These are phyloP conservation scores for Delichon dasypus DNA, from an alignment of 2,797 vertebrate species.

Conservation along the genomic window DNA sequence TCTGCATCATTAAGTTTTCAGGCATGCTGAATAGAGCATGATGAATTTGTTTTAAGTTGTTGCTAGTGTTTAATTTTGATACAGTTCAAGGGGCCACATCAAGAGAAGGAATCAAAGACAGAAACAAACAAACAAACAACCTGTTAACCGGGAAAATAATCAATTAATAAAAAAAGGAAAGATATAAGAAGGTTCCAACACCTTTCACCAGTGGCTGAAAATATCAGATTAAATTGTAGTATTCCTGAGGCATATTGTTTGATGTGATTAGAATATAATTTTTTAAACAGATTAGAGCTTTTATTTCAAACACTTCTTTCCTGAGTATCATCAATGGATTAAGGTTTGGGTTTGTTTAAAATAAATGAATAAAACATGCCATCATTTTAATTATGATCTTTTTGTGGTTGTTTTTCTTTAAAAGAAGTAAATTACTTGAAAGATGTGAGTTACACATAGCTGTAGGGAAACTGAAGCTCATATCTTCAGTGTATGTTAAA, in stretches of 20 bases:
- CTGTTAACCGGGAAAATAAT: slow-evolving; percentile 29
- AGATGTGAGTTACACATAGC: background rate
- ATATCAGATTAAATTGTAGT: slow-evolving; percentile 44
- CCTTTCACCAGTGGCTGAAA: slow-evolving; percentile 61
- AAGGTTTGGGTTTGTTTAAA: background rate
- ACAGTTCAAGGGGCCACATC: slow-evolving; percentile 59
- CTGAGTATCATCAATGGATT: slow-evolving; percentile 9
- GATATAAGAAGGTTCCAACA: slow-evolving; percentile 31
- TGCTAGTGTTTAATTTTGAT: slow-evolving; percentile 68
- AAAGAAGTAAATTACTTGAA: slow-evolving; percentile 46
- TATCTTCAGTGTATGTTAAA: background rate
- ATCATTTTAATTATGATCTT: background rate
- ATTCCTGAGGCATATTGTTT: slow-evolving; percentile 54
- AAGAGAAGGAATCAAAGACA: slow-evolving; percentile 53
- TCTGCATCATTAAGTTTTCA: slow-evolving; percentile 69
- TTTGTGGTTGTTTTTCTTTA: slow-evolving; percentile 14
- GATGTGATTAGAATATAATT: slow-evolving; percentile 37
- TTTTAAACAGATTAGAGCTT: slow-evolving; percentile 48
- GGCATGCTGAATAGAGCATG: slow-evolving; percentile 59
- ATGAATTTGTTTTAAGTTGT: slow-evolving; percentile 65
- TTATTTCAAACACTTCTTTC: slow-evolving; percentile 60
- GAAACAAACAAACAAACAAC: background rate
- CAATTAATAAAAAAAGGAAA: background rate
- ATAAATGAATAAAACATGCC: background rate
- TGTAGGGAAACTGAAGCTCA: background rate